Conservation (phyloP, 2,113 vertebrate species). For the Myiozetetes cayanensis region DNA sequence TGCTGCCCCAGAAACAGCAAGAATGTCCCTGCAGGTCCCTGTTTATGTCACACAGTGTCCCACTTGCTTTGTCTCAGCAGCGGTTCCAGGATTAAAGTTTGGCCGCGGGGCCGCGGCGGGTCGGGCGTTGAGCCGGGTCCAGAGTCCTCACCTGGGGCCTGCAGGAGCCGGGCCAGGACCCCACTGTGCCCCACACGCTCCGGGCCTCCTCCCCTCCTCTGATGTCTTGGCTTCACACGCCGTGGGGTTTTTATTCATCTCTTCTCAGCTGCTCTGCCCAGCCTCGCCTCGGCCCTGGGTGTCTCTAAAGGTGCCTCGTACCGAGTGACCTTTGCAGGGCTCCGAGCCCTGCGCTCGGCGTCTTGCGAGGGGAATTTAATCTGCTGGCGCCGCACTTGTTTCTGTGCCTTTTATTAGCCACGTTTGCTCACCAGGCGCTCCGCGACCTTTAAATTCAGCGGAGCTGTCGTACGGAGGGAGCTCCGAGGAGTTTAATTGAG, state of each 20-base stretch:
- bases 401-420: constrained; percentile 67
- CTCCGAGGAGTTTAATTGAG: neutral
- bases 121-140: neutral
- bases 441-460: constrained; percentile 50
- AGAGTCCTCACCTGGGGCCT: neutral
- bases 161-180: neutral
- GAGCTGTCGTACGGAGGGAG: neutral
- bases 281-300: neutral
- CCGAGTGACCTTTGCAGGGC: constrained; percentile 50
- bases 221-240: neutral
- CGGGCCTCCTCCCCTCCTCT: neutral
- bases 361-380: constrained; percentile 56
- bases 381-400: constrained; percentile 28
- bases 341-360: neutral
- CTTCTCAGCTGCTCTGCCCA: neutral
- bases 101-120: neutral
- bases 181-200: neutral
- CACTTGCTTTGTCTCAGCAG: neutral
- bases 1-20: neutral
- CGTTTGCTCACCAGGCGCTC: neutral
- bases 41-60: neutral
- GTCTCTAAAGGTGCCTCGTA: neutral
- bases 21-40: neutral
- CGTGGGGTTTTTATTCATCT: neutral
- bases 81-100: neutral